Base-by-base conservation (phyloP, 2,113 vertebrate genomes). In the Cranoglanis bouderius region DNA sequence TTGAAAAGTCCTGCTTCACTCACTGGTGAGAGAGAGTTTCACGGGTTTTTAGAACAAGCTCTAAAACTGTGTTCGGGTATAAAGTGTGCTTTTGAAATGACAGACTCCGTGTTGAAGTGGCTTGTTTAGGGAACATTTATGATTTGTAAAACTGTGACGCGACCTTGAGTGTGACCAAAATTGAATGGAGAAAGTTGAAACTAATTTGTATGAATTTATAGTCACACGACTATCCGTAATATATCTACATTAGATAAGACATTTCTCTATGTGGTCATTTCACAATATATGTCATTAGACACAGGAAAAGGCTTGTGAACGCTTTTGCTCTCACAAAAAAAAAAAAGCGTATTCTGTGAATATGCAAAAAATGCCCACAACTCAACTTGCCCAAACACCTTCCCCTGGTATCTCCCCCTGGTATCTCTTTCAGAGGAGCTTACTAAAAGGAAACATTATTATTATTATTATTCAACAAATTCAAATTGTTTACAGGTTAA, bases 1-100 rank as follows among this genome's bases (percentile, higher is more conserved):
- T 57, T 95, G 96, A n/a, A 57, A 55, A 53, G 35, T 21, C 46
- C 63, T 59, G 21, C 49, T 72, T 46, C 81, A 49, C 18, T 35
- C 21, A 4, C 65, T 18, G 82, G 87, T 88, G 53, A 82, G 65
- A 35, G 12, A 19, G 5, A 13, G 0, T 72, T n/a, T 40, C 57
- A 32, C 16, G 1, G n/a, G 14, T 61, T 40, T 61, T 35, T 57
- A 55, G 57, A 35, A 24, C 26, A 51, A 78, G 24, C 9, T 14
- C 10, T 78, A 51, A 43, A 78, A 32, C 6, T 32, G n/a, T 4
- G 13, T 70, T 70, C 14, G n/a, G 29, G 63, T 65, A 5, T 65
- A 9, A 65, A 4, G 4, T 65, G 12, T n/a, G n/a, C 26, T 14
- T 72, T 72, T 38, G 67, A n/a, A 53, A 32, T 80, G 21, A 38